Evolutionary conservation across 2,113 vertebrate species (phyloP), one percentile per base, ranked within the genome.

Genomic region (Callopanchax toddi): DNA sequence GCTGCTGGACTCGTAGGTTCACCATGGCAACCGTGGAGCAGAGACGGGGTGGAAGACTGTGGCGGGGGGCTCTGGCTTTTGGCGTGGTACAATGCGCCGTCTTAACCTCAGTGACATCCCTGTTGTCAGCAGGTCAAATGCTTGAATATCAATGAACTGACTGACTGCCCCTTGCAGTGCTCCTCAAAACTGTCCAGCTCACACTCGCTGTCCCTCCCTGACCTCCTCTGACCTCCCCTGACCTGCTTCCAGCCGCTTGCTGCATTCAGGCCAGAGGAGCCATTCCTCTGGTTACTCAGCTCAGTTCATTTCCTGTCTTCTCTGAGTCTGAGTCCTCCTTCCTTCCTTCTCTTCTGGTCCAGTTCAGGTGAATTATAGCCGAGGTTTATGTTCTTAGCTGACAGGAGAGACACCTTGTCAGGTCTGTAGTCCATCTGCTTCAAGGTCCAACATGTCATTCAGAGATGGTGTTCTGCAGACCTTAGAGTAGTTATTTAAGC

Each of bases 51-150:
- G n/a, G n/a, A n/a, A n/a, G n/a, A n/a, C n/a, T 6, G 9, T 59
- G 80, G 43, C 18, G 0, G 40, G 69, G 71, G 71, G 37, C 77
- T 67, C 49, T 78, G 79, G 83, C 79, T 89, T 87, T 86, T 11
- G 71, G 69, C 45, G 39, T 15, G 1, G 23, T 83, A 85, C 78
- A 87, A 86, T 69, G 59, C 50, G 69, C 88, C 58, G 81, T 83
- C 70, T 76, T 81, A 92, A 92, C 92, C 94, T 76, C 68, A 0
- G 69, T 29, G 89, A 89, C 90, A 75, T 63, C 32, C 62, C 80
- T 16, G 71, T 86, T 89, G 91, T 91, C 25, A 64, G 74, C 44
- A 18, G 92, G 93, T 93, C 92, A 89, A 88, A 93, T 91, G 84
- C 25, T 87, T 91, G 91, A 91, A 87, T 91, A 89, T 91, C 92